Base-by-base conservation (phyloP, 2,113 vertebrate genomes). In the Glaucidium brasilianum region DNA sequence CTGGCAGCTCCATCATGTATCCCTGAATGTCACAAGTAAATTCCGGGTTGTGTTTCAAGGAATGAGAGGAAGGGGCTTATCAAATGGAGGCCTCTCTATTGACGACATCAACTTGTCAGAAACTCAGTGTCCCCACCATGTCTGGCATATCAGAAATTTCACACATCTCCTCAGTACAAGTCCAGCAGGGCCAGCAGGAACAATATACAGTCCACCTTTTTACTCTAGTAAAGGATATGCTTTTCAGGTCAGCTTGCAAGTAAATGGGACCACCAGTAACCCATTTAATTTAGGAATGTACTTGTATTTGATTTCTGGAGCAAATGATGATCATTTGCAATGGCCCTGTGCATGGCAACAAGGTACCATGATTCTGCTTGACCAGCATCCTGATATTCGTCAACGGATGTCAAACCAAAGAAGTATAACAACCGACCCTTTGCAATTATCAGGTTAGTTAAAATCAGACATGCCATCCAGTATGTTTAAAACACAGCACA, bases 61-160 rank as follows among this genome's bases (percentile, higher is more conserved):
- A 0, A n/a, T 96, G 55, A 99, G 97, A 97, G 97, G 93, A 43
- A 59, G 39, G 11, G 91, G 95, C 4, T 59, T 56, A 9, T 96
- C 98, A 11, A 18, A 45, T 2, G 99, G 99, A 32, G 99, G 99
- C 21, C 95, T 99, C 58, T 99, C 99, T 23, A 97, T 99, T 73
- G 99, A 99, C 8, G 99, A 99, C 90, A 98, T 99, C 93, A 99
- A 99, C 96, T 98, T 99, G 26, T 99, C 99, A 4, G 99, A 99
- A 97, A 99, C 98, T 15, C 96, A 92, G 49, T 99, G 99, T 96
- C 99, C 99, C 39, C 98, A 99, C 73, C 98, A 99, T 1, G 15
- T 98, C 45, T 99, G 99, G 99, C 98, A 98, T 5, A 98, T 99
- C 92, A 98, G 93, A 77, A 98, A 99, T 97, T 99, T 99, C 90